phyloP scores from a whole-genome alignment of 2,113 vertebrate species.

The Psilopsiagon aurifrons region DNA sequence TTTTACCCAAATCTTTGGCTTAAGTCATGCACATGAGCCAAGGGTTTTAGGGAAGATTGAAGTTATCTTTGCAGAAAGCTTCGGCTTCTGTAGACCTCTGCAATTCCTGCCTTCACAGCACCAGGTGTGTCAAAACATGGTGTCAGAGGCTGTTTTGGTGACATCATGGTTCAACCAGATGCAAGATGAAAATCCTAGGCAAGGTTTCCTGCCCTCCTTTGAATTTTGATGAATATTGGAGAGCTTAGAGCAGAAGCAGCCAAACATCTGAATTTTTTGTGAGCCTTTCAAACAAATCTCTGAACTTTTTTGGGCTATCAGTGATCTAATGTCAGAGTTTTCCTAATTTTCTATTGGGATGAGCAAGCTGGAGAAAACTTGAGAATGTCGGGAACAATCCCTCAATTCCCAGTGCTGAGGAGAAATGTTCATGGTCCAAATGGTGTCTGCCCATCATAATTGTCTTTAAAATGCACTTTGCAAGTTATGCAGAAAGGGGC shows the following conservation, averaged over 20 bases:
- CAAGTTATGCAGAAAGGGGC: background rate
- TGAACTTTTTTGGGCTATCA: accelerated
- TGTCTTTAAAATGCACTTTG: background rate
- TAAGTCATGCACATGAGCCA: background rate
- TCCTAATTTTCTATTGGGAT: background rate
- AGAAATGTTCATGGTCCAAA: background rate
- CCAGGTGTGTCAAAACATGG: accelerated
- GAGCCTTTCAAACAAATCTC: background rate
- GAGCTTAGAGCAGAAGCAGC: background rate
- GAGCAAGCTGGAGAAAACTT: background rate
- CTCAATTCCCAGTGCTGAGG: background rate
- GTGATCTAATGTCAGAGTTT: background rate
- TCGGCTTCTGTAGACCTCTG: background rate
- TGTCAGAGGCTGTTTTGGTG: background rate
- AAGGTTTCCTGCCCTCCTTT: background rate
- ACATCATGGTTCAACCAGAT: background rate
- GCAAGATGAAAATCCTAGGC: background rate
- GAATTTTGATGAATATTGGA: background rate
- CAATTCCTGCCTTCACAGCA: background rate
- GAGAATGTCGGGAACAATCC: background rate
- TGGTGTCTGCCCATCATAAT: background rate
- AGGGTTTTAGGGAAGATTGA: background rate
- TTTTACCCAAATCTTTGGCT: background rate
- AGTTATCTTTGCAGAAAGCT: background rate
- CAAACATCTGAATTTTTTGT: background rate